A percentile compares a stretch with the other conserved stretches of the same genome.
phyloP scores from a whole-genome alignment of 37 sponge, comb jelly and placozoan species.

The Haliclona indistincta region DNA sequence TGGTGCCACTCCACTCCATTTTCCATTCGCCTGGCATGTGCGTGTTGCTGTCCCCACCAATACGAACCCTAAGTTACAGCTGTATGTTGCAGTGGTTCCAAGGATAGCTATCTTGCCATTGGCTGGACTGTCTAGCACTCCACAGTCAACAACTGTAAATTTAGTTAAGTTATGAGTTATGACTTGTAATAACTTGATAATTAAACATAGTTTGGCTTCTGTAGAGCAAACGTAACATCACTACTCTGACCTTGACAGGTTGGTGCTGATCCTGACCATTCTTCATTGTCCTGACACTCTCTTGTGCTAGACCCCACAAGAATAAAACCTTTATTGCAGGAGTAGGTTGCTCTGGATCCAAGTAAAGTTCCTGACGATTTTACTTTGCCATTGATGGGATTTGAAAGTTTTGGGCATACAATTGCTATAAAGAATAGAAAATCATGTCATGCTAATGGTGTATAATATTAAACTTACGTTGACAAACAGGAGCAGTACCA shows the following conservation, averaged over 20 bases:
- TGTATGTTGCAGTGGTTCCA: constrained; percentile 9
- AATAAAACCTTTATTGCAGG: constrained; percentile 25
- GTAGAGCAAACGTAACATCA: too few relatives aligned
- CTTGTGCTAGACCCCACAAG: constrained; percentile 10
- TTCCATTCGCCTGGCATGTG: constrained; percentile 4
- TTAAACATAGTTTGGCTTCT: too few relatives aligned
- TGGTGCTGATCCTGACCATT: constrained; percentile 54
- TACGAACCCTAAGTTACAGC: constrained; percentile 7
- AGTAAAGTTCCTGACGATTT: neutral
- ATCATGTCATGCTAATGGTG: too few relatives aligned
- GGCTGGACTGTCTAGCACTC: constrained; percentile 7
- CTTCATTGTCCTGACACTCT: constrained; percentile 32
- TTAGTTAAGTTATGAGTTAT: too few relatives aligned
- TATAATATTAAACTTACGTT: constrained; percentile 42
- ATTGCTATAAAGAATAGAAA: too few relatives aligned
- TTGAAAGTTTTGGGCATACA: neutral
- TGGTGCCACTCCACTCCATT: constrained; percentile 5
- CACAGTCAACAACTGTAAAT: constrained; percentile 39
- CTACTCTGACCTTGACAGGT: constrained; percentile 55
- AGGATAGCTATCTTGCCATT: constrained; percentile 34
- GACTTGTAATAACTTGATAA: too few relatives aligned
- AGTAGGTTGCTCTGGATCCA: constrained; percentile 47
- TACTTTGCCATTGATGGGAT: constrained; percentile 41
- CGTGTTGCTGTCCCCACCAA: neutral
- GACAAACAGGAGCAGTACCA: constrained; percentile 48